These are phyloP conservation scores for Argya squamiceps DNA, from an alignment of 2,797 vertebrate genomes.

Conservation along the genomic window DNA sequence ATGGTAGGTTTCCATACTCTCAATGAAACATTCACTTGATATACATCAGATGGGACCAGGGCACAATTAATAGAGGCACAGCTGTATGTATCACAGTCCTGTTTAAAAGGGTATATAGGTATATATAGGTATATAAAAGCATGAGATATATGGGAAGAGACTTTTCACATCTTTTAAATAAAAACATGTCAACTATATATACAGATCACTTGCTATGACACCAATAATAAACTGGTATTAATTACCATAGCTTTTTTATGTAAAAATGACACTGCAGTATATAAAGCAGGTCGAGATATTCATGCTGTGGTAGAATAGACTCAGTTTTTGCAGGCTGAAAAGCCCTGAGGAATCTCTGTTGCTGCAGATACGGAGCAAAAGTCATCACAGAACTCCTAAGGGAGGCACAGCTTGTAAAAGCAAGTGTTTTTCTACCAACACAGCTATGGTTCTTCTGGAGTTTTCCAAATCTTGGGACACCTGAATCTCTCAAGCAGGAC, in stretches of 20 bases:
- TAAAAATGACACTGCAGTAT: background rate
- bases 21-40: constrained; percentile 88
- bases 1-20: constrained; percentile 93
- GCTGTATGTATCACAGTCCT: constrained; percentile 82
- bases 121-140: background rate
- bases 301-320: background rate
- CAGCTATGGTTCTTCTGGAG: background rate
- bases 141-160: background rate
- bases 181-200: background rate
- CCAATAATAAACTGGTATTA: background rate
- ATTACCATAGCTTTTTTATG: background rate
- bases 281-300: background rate
- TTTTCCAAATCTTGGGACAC: background rate
- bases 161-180: background rate
- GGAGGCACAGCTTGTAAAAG: background rate
- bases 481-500: background rate
- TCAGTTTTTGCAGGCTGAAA: background rate
- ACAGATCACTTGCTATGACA: background rate
- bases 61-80: constrained; percentile 82
- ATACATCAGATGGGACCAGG: constrained; percentile 75
- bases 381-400: background rate
- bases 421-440: background rate
- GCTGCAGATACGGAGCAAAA: background rate
- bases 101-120: background rate
- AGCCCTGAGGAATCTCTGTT: background rate